phyloP scores from a whole-genome alignment of 2,113 vertebrate species.

The Pelusios castaneus region DNA sequence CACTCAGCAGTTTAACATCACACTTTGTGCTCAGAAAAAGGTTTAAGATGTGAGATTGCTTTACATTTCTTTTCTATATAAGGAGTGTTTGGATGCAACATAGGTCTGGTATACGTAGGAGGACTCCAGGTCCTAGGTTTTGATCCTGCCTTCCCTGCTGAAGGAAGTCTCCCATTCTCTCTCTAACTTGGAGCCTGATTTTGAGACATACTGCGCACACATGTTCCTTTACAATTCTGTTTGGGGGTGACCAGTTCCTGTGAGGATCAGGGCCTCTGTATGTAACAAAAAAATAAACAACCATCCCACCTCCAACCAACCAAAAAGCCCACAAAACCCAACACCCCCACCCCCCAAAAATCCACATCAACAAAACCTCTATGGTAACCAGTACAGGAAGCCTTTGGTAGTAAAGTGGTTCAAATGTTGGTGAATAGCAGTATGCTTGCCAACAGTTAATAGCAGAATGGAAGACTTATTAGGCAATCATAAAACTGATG shows the following conservation, averaged over 20 bases:
- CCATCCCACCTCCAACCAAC: too few species aligned
- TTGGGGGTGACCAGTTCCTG: background rate
- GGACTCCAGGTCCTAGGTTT: background rate
- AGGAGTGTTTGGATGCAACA: slow-evolving; percentile 16
- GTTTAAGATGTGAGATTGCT: background rate
- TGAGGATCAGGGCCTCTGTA: background rate
- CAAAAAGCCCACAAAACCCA: too few species aligned
- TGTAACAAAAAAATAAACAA: background rate
- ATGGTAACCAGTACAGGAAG: fast-evolving
- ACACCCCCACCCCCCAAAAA: too few species aligned
- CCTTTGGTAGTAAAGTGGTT: background rate
- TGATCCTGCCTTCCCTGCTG: background rate
- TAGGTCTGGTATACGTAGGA: background rate
- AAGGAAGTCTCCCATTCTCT: background rate
- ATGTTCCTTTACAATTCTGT: fast-evolving
- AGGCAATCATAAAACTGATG: background rate
- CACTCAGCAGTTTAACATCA: slow-evolving; percentile 47
- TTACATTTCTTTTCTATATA: background rate
- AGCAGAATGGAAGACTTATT: background rate
- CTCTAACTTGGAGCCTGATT: fast-evolving
- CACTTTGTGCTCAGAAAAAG: background rate
- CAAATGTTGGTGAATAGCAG: background rate
- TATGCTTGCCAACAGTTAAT: background rate
- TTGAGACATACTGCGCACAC: background rate
- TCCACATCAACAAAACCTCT: background rate